These are phyloP conservation scores for Meloidogyne hapla DNA, from an alignment of 1,140 invertebrate species.

Conservation along the genomic window DNA sequence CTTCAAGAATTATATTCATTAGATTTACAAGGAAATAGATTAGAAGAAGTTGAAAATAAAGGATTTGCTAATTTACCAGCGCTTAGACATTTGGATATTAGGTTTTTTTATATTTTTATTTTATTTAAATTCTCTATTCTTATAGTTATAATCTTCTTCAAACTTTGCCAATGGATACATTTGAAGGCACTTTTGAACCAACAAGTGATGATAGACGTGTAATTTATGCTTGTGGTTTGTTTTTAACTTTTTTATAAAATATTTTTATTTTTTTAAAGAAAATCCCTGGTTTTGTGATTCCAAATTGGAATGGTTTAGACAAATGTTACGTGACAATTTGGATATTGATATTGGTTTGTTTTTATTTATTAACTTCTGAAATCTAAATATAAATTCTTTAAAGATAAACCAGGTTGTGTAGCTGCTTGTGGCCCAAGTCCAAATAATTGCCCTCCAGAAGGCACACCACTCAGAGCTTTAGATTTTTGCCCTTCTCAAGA, in stretches of 20 bases:
- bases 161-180: constrained; percentile 60
- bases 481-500: constrained; percentile 48
- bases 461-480: constrained; percentile 54
- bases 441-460: constrained; percentile 58
- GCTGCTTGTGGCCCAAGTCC: constrained; percentile 47
- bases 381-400: too few relatives aligned
- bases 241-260: constrained; percentile 8
- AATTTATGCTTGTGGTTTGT: constrained; percentile 61
- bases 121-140: neutral
- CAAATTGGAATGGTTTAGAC: constrained; percentile 62
- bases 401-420: constrained; percentile 62
- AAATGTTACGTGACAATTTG: constrained; percentile 58
- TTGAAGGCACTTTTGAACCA: constrained; percentile 56
- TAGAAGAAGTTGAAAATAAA: constrained; percentile 55
- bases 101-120: constrained; percentile 31
- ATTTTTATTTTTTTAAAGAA: constrained; percentile 34
- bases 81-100: constrained; percentile 62
- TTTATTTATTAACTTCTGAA: too few relatives aligned
- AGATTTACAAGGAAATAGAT: constrained; percentile 61
- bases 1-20: constrained; percentile 62
- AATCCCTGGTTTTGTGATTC: constrained; percentile 63
- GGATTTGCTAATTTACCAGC: constrained; percentile 62
- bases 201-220: constrained; percentile 60
- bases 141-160: constrained; percentile 62
- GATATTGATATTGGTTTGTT: constrained; percentile 57